A percentile compares a stretch with the other conserved stretches of the same genome.
Evolutionary conservation across 2,888 invertebrate species (phyloP).

Genomic region (Noctuana brunneofusca): DNA sequence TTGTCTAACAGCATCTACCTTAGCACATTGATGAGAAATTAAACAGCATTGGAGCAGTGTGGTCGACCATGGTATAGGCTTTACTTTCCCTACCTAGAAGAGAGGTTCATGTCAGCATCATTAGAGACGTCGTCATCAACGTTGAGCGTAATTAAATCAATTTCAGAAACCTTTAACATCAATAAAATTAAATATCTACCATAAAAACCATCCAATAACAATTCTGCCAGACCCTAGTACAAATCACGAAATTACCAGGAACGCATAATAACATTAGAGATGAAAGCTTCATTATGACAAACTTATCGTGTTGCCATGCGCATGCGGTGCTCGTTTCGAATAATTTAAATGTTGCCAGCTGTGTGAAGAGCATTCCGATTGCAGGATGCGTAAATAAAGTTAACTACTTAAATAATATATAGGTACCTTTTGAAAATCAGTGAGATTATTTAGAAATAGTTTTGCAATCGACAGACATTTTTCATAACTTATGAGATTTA

Average conservation of each 20-base stretch:
- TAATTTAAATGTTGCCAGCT: slow-evolving; percentile 4
- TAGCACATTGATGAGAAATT: too few relatives aligned
- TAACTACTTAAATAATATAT: neutral
- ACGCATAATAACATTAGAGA: slow-evolving; percentile 1
- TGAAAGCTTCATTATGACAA: slow-evolving; percentile 1
- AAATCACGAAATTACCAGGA: neutral
- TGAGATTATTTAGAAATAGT: too few relatives aligned
- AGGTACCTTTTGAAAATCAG: neutral
- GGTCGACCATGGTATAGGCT: too few relatives aligned
- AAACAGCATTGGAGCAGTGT: too few relatives aligned
- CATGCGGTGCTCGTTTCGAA: neutral
- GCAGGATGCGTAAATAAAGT: neutral
- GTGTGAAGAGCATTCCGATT: neutral
- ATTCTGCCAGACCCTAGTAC: neutral
- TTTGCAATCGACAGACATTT: too few relatives aligned
- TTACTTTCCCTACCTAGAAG: too few relatives aligned
- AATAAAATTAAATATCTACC: neutral
- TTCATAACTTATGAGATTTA: too few relatives aligned
- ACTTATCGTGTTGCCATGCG: neutral
- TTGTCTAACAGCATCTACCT: too few relatives aligned
- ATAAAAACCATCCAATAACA: neutral
- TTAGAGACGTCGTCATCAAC: too few relatives aligned
- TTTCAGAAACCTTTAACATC: too few relatives aligned
- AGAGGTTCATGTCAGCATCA: too few relatives aligned
- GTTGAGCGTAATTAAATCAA: too few relatives aligned